Evolutionary conservation across 2,888 invertebrate species (phyloP), one percentile per base, ranked within the genome.

Genomic region (Pedicia rivosa): DNA sequence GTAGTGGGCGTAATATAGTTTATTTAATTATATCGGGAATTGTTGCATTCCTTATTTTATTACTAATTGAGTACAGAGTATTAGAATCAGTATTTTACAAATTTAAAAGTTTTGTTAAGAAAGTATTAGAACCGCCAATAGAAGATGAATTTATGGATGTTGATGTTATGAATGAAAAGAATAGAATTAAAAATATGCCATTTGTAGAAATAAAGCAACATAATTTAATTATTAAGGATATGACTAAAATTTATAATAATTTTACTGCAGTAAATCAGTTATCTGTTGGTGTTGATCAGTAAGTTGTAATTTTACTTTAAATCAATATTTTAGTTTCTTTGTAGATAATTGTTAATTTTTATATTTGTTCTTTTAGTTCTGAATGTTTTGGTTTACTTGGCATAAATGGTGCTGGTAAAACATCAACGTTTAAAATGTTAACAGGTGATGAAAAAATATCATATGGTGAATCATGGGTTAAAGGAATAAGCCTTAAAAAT

Each of bases 381-480:
- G 81, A 81, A 57, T 81, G 81, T 51, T 81, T 84, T 51, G 84
- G 82, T 6, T 60, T 84, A 20, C 63, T 81, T 37, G 83, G 84
- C 1, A 73, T 81, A 1, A 82, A 82, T 49, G 82, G 82, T 10
- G 79, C 82, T 1, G 86, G 84, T 0, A 86, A 86, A 57, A 81
- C 82, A 1, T 76, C 78, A 8, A 80, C 88, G 0, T 84, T 90
- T 52, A 78, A 78, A 54, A 83, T 86, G 74, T 59, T 88, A 45
- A 83, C 86, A 42, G 87, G 87, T 0, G 79, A 83, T 50, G 73
- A 75, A 47, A 57, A 62, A 3, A 68, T 79, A 20, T 69, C 77
- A 0, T 67, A 67, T 40, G 84, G 84, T 1, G 72, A 78, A 43
- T 78, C 78, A 3, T 78, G 65, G 56, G 67, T 84, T 22, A 59